Base-by-base conservation (phyloP, 2,888 invertebrate genomes). In the Rhingia campestris region DNA sequence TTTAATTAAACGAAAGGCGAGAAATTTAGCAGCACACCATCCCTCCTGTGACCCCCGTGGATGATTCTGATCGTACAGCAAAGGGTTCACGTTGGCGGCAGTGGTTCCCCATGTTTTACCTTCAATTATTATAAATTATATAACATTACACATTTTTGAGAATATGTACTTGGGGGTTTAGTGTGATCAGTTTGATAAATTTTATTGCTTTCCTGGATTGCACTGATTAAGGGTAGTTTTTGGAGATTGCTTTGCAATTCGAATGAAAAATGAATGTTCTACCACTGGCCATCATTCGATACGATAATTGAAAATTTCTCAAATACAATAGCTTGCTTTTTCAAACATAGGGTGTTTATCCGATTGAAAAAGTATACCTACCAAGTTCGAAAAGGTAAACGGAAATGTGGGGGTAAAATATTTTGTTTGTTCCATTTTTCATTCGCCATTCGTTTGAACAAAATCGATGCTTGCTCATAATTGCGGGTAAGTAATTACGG, bases 1-100 rank as follows among this genome's bases (percentile, higher is more conserved):
- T 80, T 84, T 84, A 84, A 84, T 84, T 84, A 84, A 84, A 84
- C 80, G 84, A 84, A 80, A 84, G 84, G 84, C 84, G 84, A 84
- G 84, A 80, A 84, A 84, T 80, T 80, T 84, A 45, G 70, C 84
- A 84, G 74, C 43, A 61, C 61, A 70, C 64, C 66, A 70, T 49
- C 70, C 66, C 22, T 22, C 22, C 56, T 67, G 73, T 58, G 67
- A n/a, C 66, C 72, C 81, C 59, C 67, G 67, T 47, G 61, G 67
- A 54, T 64, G 73, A 58, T 61, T 66, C 22, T 9, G 70, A 67
- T 69, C 67, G 37, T 22, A 37, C 41, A 35, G 39, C 9, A 59
- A 74, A 84, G 80, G 80, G 84, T 80, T 80, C 70, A 51, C 53
- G 63, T 69, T 64, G 49, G 58, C 35, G 32, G 22, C 22, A 1